phyloP scores from a whole-genome alignment of 2,888 invertebrate genomes.

The Orthosia gracilis region DNA sequence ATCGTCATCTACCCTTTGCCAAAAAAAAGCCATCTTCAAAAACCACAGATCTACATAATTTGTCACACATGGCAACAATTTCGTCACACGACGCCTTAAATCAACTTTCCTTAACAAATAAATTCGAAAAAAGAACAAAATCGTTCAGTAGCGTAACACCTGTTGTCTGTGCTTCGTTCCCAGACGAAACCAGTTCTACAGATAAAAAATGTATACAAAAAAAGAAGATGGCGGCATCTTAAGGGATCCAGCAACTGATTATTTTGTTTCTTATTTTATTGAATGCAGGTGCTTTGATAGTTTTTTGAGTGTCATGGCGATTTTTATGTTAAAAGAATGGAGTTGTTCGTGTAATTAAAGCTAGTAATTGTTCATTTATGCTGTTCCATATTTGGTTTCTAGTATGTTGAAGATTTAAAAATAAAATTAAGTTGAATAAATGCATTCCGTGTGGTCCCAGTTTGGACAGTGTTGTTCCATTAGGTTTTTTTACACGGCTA shows the following conservation, averaged over 20 bases:
- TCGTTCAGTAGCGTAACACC: conserved; percentile 84
- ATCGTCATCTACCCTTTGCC: conserved; percentile 27
- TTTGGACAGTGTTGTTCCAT: not conserved
- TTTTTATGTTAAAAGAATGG: conserved; percentile 66
- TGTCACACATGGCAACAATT: conserved; percentile 67
- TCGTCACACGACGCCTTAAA: conserved; percentile 72
- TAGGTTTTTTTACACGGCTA: not conserved
- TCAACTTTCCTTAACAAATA: conserved; percentile 68
- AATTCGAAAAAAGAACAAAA: conserved; percentile 68
- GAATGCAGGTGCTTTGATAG: conserved; percentile 74
- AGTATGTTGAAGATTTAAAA: conserved; percentile 31
- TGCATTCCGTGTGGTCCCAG: conserved; percentile 35
- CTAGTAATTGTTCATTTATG: conserved; percentile 21
- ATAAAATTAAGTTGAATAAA: conserved; percentile 24
- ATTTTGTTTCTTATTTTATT: conserved; percentile 82
- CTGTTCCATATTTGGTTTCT: conserved; percentile 38
- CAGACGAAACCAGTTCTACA: conserved; percentile 84
- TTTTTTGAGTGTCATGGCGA: conserved; percentile 66
- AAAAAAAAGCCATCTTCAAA: conserved; percentile 44
- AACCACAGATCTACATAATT: conserved; percentile 67
- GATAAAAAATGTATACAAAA: conserved; percentile 73
- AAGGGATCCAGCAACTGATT: conserved; percentile 73
- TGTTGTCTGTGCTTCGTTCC: conserved; percentile 84
- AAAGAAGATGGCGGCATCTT: conserved; percentile 76
- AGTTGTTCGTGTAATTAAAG: conserved; percentile 45